phyloP scores from a whole-genome alignment of 2,113 vertebrate species.

The Cephalopholis sonnerati region DNA sequence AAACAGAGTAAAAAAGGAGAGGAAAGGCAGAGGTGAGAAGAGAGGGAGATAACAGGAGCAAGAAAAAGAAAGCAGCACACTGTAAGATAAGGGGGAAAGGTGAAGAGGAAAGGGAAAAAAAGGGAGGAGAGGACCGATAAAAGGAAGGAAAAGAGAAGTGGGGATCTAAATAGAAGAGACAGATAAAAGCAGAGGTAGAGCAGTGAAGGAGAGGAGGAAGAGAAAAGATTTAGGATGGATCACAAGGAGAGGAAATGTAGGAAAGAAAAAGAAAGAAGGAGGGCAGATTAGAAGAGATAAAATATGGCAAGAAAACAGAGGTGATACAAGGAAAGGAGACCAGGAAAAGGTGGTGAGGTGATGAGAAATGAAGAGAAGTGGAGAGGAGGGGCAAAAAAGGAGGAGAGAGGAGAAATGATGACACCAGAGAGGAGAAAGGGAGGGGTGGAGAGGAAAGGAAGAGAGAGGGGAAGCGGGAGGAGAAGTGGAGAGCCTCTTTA shows the following conservation, averaged over 20 bases:
- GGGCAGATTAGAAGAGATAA: background rate
- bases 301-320: background rate
- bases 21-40: background rate
- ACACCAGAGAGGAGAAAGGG: conserved; percentile 24
- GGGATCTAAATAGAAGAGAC: background rate
- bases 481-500: conserved; percentile 65
- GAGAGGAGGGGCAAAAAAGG: background rate
- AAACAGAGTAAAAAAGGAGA: background rate
- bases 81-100: background rate
- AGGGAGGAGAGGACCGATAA: background rate
- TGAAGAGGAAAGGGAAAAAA: background rate
- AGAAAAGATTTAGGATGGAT: background rate
- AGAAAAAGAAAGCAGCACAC: background rate
- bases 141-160: background rate
- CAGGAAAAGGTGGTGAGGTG: background rate
- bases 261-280: background rate
- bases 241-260: background rate
- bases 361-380: background rate
- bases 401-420: background rate
- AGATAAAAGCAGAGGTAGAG: background rate
- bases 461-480: conserved; percentile 17
- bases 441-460: conserved; percentile 30
- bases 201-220: no score
- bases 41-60: background rate
- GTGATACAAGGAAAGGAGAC: background rate